These are phyloP conservation scores for Glyphotaelius pellucidus DNA, from an alignment of 2,888 invertebrate genomes.

Conservation along the genomic window DNA sequence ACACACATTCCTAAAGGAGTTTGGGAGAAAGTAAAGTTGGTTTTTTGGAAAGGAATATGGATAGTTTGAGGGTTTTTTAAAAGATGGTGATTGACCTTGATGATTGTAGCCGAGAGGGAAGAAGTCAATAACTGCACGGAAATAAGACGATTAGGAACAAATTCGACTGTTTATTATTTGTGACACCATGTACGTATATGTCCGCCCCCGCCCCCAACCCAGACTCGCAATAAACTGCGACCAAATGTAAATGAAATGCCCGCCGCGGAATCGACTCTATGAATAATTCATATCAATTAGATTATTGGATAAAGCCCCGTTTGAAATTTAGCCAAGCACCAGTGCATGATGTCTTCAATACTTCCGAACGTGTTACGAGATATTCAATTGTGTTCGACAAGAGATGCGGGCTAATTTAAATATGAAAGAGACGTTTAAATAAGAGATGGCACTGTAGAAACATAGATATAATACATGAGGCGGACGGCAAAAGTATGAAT, in stretches of 20 bases:
- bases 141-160: neutral
- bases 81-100: too few relatives aligned
- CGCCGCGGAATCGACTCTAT: slow-evolving; percentile 51
- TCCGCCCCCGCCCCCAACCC: neutral
- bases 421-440: slow-evolving; percentile 13
- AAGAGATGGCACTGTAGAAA: neutral
- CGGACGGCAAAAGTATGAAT: neutral
- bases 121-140: neutral
- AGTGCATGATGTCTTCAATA: slow-evolving; percentile 51
- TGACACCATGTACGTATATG: neutral
- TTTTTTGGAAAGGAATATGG: too few relatives aligned
- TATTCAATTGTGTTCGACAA: neutral
- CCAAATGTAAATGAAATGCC: slow-evolving; percentile 66
- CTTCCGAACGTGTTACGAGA: slow-evolving; percentile 42
- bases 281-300: slow-evolving; percentile 66
- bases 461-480: neutral
- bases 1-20: too few relatives aligned
- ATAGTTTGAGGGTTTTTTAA: too few relatives aligned
- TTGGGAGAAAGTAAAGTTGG: too few relatives aligned
- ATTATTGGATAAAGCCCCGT: slow-evolving; percentile 63
- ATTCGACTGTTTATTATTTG: neutral
- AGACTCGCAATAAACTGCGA: slow-evolving; percentile 61
- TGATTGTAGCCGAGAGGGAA: neutral
- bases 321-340: slow-evolving; percentile 59
- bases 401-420: neutral